Evolutionary conservation across 92 coral and sea anemone species (phyloP), one percentile per base, ranked within the genome.

Genomic region (Metridium senile): DNA sequence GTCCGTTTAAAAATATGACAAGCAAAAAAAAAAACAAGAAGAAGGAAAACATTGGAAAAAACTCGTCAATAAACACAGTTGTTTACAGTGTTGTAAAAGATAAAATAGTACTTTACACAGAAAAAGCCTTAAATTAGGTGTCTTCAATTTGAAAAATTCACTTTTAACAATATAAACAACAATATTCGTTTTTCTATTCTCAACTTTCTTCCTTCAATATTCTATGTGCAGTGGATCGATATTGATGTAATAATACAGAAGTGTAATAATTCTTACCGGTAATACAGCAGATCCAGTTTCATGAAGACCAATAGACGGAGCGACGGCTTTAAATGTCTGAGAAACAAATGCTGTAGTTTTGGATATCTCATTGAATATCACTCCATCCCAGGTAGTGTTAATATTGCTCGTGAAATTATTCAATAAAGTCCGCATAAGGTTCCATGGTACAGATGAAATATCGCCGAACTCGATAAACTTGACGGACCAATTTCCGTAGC

Each of bases 271-370:
- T 45, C 51, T 45, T 45, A 45, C 51, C 51, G 16, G 51, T 16
- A n/a, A n/a, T n/a, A 45, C 51, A 7, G 7, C 31, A 21, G 21
- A 31, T 22, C 58, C 74, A 20, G 30, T 27, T 0, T 47, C 61
- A 1, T 70, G 74, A 26, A 70, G 57, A 22, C 74, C 74, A 26
- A 70, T 70, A 16, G 74, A 46, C 18, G 74, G 74, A 27, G 49
- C 16, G 8, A 70, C 34, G 7, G n/a, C 32, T 17, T 29, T 10
- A 2, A 70, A 49, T 0, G 19, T 26, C 17, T 70, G 62, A 22
- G 74, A 47, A 31, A 70, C 33, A 9, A 70, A 10, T 0, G 58
- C 34, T 11, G 74, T 49, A 1, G 1, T 23, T 22, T 4, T 70
- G 11, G 74, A 9, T 25, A 70, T 70, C n/a, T 70, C 74, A 53